phyloP scores from a whole-genome alignment of 2,797 vertebrate genomes.

The Argya squamiceps region DNA sequence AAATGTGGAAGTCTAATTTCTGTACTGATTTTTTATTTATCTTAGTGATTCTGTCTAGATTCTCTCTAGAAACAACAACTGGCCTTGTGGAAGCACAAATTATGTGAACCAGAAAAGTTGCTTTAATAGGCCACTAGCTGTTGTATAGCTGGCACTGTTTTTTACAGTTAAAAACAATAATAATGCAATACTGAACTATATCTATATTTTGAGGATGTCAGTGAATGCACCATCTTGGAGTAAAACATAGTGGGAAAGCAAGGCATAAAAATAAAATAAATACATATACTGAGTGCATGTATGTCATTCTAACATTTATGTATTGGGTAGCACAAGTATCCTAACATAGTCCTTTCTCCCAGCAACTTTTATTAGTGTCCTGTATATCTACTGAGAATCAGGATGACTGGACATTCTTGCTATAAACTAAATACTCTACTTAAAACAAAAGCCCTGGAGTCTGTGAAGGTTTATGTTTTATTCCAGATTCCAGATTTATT shows the following conservation, averaged over 20 bases:
- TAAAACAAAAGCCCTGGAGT: neutral
- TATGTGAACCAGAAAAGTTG: neutral
- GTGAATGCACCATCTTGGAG: neutral
- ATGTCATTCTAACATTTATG: neutral
- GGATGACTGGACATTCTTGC: neutral
- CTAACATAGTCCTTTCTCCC: neutral
- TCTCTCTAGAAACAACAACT: neutral
- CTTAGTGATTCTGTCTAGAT: neutral
- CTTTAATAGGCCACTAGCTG: neutral
- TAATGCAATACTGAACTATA: neutral
- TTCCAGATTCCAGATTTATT: neutral
- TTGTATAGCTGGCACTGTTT: neutral
- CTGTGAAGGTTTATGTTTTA: neutral
- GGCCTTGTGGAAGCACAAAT: neutral
- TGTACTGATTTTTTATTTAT: neutral
- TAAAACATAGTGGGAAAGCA: neutral
- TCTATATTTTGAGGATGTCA: neutral
- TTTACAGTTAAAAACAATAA: neutral
- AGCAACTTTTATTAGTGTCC: neutral
- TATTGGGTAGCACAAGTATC: neutral
- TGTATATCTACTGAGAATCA: neutral
- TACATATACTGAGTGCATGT: neutral
- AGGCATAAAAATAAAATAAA: neutral
- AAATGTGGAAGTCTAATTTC: constrained; percentile 18
- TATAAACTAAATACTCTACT: neutral